A percentile compares a stretch with the other conserved stretches of the same genome.
phyloP scores from a whole-genome alignment of 2,888 invertebrate species.

The Cryptus armator region DNA sequence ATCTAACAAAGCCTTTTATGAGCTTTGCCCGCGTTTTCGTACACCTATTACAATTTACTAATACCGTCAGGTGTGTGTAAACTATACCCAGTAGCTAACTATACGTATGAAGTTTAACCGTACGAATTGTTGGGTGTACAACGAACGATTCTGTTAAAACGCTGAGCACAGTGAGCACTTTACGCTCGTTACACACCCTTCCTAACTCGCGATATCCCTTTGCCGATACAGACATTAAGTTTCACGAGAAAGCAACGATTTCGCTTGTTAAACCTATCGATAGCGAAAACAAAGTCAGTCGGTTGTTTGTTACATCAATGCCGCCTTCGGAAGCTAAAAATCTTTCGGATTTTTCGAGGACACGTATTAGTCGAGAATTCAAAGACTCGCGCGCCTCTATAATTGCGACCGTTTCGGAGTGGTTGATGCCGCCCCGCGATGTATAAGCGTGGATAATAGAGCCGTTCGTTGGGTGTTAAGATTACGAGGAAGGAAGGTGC shows the following conservation, averaged over 20 bases:
- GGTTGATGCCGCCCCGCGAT: conserved; percentile 33
- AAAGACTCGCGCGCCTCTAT: conserved; percentile 50
- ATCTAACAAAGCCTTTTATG: conserved; percentile 71
- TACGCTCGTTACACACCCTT: conserved; percentile 40
- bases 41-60: conserved; percentile 62
- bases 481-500: conserved; percentile 67
- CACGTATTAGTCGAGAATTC: conserved; percentile 28
- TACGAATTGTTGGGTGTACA: conserved; percentile 10
- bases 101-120: conserved; percentile 50
- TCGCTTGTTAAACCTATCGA: background rate
- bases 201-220: conserved; percentile 49
- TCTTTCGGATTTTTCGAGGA: background rate
- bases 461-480: conserved; percentile 78
- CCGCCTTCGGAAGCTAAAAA: background rate
- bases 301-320: background rate
- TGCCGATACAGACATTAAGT: conserved; percentile 42
- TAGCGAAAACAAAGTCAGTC: background rate
- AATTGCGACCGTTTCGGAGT: conserved; percentile 73
- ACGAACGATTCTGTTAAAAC: conserved; percentile 39
- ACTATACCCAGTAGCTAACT: conserved; percentile 22
- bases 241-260: background rate
- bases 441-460: conserved; percentile 71
- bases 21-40: conserved; percentile 68
- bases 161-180: conserved; percentile 21
- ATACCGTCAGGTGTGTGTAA: conserved; percentile 42